A percentile compares a stretch with the other conserved stretches of the same genome.
These are phyloP conservation scores for Lasioglossum villosulum DNA, from an alignment of 2,888 invertebrate species.

Conservation along the genomic window DNA sequence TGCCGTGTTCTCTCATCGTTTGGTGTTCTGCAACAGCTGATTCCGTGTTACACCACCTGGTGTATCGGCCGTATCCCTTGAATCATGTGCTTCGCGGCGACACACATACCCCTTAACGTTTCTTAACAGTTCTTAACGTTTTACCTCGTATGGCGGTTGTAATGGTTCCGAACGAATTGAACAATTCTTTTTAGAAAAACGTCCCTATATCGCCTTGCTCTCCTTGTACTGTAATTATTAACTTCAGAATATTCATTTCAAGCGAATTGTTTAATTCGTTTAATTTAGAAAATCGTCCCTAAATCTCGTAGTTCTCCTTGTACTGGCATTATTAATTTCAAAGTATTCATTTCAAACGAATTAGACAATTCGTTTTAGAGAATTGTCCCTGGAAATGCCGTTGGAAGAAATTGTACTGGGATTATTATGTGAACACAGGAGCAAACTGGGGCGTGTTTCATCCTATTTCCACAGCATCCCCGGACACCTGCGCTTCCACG, in stretches of 20 bases:
- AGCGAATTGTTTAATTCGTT: no score
- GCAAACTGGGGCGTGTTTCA: conserved; percentile 9
- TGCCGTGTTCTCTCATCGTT: not conserved
- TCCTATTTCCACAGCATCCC: conserved; percentile 1
- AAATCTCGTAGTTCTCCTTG: no score
- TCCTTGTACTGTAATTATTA: no score
- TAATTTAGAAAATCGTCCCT: no score
- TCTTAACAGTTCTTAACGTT: not conserved
- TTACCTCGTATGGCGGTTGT: not conserved
- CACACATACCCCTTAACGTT: not conserved
- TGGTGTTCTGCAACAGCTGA: not conserved
- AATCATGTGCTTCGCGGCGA: not conserved
- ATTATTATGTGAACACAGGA: conserved; percentile 10
- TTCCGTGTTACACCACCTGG: conserved; percentile 8
- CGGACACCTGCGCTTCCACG: conserved; percentile 23
- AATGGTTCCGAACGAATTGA: not conserved
- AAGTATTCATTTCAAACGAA: no score
- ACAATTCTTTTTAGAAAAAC: no score
- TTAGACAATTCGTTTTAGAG: no score
- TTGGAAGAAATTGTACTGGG: not conserved
- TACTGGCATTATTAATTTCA: no score
- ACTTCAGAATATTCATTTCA: no score
- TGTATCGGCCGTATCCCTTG: not conserved
- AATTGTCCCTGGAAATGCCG: no score
- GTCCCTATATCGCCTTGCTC: no score